These are phyloP conservation scores for Gopherus flavomarginatus DNA, from an alignment of 2,113 vertebrate genomes.

Conservation along the genomic window DNA sequence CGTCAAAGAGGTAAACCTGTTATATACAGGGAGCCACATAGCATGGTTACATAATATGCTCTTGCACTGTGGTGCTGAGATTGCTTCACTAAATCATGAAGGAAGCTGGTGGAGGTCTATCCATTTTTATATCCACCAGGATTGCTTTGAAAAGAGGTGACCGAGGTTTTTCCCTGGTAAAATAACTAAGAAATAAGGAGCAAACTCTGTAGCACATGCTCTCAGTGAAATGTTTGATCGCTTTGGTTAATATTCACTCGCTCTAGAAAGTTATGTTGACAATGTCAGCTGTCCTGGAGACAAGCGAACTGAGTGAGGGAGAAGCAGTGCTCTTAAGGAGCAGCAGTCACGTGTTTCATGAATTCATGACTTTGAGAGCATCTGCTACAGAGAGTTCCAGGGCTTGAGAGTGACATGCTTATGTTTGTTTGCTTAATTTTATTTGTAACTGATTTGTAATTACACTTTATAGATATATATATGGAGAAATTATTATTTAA, in stretches of 20 bases:
- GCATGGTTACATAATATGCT: neutral
- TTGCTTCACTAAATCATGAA: neutral
- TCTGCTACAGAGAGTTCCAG: neutral
- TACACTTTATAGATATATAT: neutral
- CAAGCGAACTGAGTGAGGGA: neutral
- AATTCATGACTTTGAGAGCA: neutral
- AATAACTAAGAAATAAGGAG: neutral
- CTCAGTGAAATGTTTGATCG: neutral
- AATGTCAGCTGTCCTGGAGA: neutral
- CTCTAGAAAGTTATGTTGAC: neutral
- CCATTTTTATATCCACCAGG: neutral
- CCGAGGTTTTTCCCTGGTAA: neutral
- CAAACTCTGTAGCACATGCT: neutral
- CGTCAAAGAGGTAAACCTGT: neutral
- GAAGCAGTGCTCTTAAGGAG: neutral
- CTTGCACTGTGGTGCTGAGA: neutral
- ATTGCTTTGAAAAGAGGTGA: neutral
- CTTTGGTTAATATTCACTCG: neutral
- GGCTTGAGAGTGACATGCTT: neutral
- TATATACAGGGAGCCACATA: neutral
- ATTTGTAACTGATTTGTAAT: neutral
- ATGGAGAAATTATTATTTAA: neutral
- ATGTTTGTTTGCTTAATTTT: neutral
- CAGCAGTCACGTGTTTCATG: neutral
- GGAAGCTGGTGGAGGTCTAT: neutral